These are phyloP conservation scores for Ladona fulva DNA, from an alignment of 1,140 invertebrate species.

Conservation along the genomic window DNA sequence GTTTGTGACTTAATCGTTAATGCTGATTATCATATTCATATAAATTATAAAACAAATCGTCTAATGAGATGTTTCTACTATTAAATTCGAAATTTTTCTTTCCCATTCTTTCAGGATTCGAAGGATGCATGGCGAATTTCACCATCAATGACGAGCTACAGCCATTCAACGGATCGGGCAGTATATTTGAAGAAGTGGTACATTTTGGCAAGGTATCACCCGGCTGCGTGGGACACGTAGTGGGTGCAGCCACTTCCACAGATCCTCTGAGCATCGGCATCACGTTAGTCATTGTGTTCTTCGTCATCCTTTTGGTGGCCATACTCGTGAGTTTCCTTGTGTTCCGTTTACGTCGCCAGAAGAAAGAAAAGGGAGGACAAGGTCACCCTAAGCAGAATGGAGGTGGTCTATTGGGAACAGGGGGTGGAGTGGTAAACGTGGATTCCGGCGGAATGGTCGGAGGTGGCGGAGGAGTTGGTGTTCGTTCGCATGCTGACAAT, in stretches of 20 bases:
- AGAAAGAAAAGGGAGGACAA: constrained; percentile 64
- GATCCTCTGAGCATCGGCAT: constrained; percentile 84
- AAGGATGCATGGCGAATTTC: constrained; percentile 84
- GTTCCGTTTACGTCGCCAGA: constrained; percentile 73
- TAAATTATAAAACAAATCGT: too few species aligned
- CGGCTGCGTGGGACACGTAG: constrained; percentile 60
- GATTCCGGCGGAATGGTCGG: constrained; percentile 41
- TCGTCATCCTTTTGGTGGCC: constrained; percentile 77
- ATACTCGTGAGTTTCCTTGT: constrained; percentile 83
- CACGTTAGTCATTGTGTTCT: constrained; percentile 88
- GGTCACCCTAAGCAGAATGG: constrained; percentile 55
- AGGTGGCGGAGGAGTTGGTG: constrained; percentile 20
- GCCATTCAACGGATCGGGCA: constrained; percentile 77
- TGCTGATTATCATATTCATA: too few species aligned
- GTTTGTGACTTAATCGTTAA: too few species aligned
- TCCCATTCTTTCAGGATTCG: constrained; percentile 49
- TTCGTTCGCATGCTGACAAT: neutral
- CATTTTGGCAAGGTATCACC: constrained; percentile 56
- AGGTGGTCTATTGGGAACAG: constrained; percentile 11
- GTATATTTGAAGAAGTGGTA: constrained; percentile 59
- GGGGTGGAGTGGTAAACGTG: constrained; percentile 38
- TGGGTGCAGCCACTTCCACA: constrained; percentile 59
- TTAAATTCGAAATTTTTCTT: neutral
- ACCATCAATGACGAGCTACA: constrained; percentile 81
- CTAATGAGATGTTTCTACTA: too few species aligned